phyloP scores from a whole-genome alignment of 1,140 invertebrate genomes.

The Phocides pigmalion region DNA sequence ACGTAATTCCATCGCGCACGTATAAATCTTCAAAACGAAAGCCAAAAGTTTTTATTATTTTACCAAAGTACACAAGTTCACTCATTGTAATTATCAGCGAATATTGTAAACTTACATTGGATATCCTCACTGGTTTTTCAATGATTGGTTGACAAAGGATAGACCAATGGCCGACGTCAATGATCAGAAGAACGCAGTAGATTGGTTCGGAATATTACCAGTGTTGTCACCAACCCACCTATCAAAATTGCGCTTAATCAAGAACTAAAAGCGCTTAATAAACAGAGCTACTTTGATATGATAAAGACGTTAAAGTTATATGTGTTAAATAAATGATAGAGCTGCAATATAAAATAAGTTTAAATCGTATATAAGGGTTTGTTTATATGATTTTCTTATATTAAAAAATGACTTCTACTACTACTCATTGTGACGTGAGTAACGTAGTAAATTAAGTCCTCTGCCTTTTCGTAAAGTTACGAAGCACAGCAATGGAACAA shows the following conservation, averaged over 20 bases:
- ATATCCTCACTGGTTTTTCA: slow-evolving; percentile 80
- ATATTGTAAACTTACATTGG: slow-evolving; percentile 82
- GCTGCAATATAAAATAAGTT: too few relatives aligned
- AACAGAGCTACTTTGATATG: too few relatives aligned
- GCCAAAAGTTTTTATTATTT: slow-evolving; percentile 49
- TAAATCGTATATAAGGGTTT: too few relatives aligned
- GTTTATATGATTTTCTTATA: too few relatives aligned
- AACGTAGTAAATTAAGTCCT: too few relatives aligned
- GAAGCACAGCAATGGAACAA: too few relatives aligned
- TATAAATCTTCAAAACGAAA: slow-evolving; percentile 43
- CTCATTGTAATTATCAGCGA: slow-evolving; percentile 62
- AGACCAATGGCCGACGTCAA: slow-evolving; percentile 83
- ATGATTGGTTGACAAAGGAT: slow-evolving; percentile 84
- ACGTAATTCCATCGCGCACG: slow-evolving; percentile 60
- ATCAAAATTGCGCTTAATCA: slow-evolving; percentile 21
- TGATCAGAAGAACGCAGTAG: slow-evolving; percentile 80
- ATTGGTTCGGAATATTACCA: slow-evolving; percentile 71
- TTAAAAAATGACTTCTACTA: too few relatives aligned
- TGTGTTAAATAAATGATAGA: too few relatives aligned
- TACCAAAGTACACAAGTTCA: slow-evolving; percentile 41
- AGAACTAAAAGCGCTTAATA: slow-evolving; percentile 18
- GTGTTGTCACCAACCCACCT: slow-evolving; percentile 28
- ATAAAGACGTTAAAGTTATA: too few relatives aligned
- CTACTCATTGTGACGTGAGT: too few relatives aligned
- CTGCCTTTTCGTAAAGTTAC: too few relatives aligned